phyloP scores from a whole-genome alignment of 2,113 vertebrate genomes.

The Anoura caudifer region DNA sequence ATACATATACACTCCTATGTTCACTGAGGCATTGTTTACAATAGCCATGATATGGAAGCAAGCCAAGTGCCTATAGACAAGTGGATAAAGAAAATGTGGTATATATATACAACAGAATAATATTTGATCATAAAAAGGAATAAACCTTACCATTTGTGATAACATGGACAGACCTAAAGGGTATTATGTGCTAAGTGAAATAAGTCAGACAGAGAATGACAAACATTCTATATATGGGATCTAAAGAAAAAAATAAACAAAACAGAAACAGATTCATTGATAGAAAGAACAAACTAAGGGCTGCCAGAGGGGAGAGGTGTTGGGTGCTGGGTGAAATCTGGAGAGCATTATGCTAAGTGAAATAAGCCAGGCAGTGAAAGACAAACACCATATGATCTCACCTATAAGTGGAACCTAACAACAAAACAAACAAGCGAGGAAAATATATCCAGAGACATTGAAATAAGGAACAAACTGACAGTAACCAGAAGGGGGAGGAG shows the following conservation, averaged over 20 bases:
- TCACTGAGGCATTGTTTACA: neutral
- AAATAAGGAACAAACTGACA: no score
- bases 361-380: no score
- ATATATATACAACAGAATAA: neutral
- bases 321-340: neutral
- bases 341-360: no score
- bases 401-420: no score
- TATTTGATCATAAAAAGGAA: neutral
- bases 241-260: neutral
- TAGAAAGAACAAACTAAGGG: neutral
- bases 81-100: neutral
- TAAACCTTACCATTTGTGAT: neutral
- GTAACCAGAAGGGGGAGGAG: no score
- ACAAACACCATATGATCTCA: neutral
- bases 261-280: neutral
- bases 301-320: neutral
- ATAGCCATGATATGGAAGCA: neutral
- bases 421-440: no score
- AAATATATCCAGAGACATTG: no score
- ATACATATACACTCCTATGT: neutral
- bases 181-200: neutral
- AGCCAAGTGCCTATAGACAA: neutral
- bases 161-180: neutral
- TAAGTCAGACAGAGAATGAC: neutral
- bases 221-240: neutral